phyloP scores from a whole-genome alignment of 2,797 vertebrate species.

The Rhodeus uyekii region DNA sequence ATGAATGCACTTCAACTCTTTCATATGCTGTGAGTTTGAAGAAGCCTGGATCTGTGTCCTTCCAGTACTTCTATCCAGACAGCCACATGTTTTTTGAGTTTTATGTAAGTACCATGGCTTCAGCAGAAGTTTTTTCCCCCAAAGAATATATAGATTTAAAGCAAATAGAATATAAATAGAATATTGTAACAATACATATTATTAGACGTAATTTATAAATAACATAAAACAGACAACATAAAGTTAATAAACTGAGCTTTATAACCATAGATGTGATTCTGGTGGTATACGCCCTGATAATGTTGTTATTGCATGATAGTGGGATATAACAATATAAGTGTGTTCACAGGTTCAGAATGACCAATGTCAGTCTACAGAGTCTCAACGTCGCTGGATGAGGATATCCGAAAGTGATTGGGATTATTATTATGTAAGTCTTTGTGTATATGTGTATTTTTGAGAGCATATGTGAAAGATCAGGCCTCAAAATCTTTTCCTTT shows the following conservation, averaged over 20 bases:
- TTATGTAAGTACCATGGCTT: constrained; percentile 80
- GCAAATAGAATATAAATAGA: no score
- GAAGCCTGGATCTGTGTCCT: constrained; percentile 85
- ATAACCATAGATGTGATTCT: background rate
- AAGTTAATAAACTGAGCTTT: background rate
- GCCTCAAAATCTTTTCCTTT: background rate
- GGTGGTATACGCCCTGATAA: background rate
- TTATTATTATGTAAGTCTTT: constrained; percentile 77
- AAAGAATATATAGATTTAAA: background rate
- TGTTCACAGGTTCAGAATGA: constrained; percentile 90
- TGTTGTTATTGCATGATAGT: background rate
- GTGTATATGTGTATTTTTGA: background rate
- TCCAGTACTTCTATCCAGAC: constrained; percentile 93
- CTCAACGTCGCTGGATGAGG: constrained; percentile 85
- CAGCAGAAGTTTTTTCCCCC: background rate
- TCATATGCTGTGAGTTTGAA: constrained; percentile 92
- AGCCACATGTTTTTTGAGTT: constrained; percentile 93
- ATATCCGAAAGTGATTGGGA: constrained; percentile 86
- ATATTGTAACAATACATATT: background rate
- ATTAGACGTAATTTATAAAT: background rate
- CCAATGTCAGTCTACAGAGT: constrained; percentile 89
- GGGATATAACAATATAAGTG: background rate
- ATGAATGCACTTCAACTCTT: constrained; percentile 91
- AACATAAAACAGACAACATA: background rate
- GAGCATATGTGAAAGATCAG: background rate